A percentile compares a stretch with the other conserved stretches of the same genome.
These are phyloP conservation scores for Punctoribates punctum DNA, from an alignment of 2,888 invertebrate genomes.

Conservation along the genomic window DNA sequence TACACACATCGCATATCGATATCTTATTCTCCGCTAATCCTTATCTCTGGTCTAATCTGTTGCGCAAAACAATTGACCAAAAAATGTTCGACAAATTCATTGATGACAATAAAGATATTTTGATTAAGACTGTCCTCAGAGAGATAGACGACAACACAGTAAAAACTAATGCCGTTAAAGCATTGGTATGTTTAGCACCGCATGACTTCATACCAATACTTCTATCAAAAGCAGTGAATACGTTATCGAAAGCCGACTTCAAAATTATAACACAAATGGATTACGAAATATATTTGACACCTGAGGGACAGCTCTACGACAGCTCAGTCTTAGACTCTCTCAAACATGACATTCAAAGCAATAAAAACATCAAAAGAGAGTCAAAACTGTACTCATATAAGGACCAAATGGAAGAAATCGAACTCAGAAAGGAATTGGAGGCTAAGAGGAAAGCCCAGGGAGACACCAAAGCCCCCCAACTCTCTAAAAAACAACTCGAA, in stretches of 20 bases:
- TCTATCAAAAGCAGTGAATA: conserved; percentile 61
- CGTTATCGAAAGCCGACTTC: conserved; percentile 59
- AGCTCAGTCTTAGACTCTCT: conserved; percentile 68
- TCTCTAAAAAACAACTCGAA: conserved; percentile 87
- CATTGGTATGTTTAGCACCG: conserved; percentile 64
- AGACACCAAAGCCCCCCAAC: conserved; percentile 60
- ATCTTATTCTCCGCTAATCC: background rate
- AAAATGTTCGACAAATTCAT: conserved; percentile 32
- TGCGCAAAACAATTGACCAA: conserved; percentile 11
- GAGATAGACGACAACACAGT: conserved; percentile 52
- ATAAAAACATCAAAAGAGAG: conserved; percentile 78
- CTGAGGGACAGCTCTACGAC: conserved; percentile 86
- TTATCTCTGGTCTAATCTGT: conserved; percentile 35
- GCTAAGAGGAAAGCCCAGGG: conserved; percentile 65
- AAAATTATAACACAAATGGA: conserved; percentile 71
- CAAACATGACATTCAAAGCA: conserved; percentile 56
- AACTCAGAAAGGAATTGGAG: conserved; percentile 84
- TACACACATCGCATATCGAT: conserved; percentile 39
- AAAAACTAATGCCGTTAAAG: conserved; percentile 68
- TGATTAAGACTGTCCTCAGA: conserved; percentile 22
- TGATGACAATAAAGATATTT: conserved; percentile 16
- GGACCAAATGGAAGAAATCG: conserved; percentile 91
- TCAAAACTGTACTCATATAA: conserved; percentile 95
- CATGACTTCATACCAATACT: conserved; percentile 64
- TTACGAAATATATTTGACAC: conserved; percentile 74